phyloP scores from a whole-genome alignment of 2,888 invertebrate genomes.

The Synergus umbraculus region DNA sequence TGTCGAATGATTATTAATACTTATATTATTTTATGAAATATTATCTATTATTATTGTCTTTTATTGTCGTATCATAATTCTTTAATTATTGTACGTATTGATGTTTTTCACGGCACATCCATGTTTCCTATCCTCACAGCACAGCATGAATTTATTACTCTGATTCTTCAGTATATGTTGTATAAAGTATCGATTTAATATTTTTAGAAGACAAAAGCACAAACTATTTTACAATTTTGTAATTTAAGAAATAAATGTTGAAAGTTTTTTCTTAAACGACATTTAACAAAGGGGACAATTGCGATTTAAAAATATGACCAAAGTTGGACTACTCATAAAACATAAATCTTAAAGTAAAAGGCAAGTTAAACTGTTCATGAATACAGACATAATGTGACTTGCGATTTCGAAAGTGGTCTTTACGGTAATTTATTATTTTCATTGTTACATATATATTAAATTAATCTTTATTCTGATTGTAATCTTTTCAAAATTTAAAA shows the following conservation, averaged over 20 bases:
- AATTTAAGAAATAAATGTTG: neutral
- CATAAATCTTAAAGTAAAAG: too few species aligned
- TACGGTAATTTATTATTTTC: neutral
- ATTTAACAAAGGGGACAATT: neutral
- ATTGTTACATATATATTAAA: neutral
- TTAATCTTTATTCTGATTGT: neutral
- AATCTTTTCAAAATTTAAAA: constrained; percentile 12
- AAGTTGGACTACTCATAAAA: neutral
- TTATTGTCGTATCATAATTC: constrained; percentile 44
- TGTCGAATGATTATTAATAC: constrained; percentile 61
- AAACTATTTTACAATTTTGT: neutral
- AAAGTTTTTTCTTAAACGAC: too few species aligned
- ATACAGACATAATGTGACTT: too few species aligned
- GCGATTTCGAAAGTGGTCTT: too few species aligned
- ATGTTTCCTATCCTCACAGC: constrained; percentile 75
- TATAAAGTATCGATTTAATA: neutral
- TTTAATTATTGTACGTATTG: constrained; percentile 40
- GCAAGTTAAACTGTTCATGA: too few species aligned
- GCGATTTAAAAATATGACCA: neutral
- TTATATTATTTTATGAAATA: constrained; percentile 53
- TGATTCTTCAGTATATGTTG: constrained; percentile 14
- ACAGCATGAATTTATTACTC: constrained; percentile 57
- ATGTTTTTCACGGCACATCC: constrained; percentile 73
- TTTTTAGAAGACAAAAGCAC: neutral
- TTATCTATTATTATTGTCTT: constrained; percentile 40